These are phyloP conservation scores for Macaria liturata DNA, from an alignment of 2,888 invertebrate genomes.

Conservation along the genomic window DNA sequence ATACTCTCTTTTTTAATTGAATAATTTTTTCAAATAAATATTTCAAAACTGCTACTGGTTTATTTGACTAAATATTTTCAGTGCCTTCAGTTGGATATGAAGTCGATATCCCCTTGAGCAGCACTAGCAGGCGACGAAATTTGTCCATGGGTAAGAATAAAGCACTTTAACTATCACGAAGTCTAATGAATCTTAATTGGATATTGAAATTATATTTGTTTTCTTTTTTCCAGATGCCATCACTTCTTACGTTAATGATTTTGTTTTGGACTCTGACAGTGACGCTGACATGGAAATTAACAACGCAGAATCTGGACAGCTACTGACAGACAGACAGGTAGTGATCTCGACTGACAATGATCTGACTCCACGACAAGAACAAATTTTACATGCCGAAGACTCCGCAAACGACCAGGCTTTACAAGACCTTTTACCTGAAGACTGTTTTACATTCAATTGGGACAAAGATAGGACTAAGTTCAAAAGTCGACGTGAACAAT, in stretches of 20 bases:
- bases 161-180: constrained; percentile 3
- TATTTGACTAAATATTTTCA: constrained; percentile 2
- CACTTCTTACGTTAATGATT: constrained; percentile 1
- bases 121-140: constrained; percentile 3
- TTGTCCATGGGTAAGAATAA: constrained; percentile 2
- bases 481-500: constrained; percentile 14
- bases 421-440: constrained; percentile 4
- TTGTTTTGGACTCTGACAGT: constrained; percentile 1
- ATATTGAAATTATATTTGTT: constrained; percentile 2
- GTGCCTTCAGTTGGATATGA: constrained; percentile 3
- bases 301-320: constrained; percentile 1
- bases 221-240: constrained; percentile 1
- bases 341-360: constrained; percentile 2
- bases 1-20: constrained; percentile 2
- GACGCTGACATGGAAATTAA: constrained; percentile 1
- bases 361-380: constrained; percentile 23
- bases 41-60: constrained; percentile 3
- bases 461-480: constrained; percentile 4
- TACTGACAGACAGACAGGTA: constrained; percentile 1
- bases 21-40: constrained; percentile 3
- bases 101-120: constrained; percentile 3
- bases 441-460: constrained; percentile 24
- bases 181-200: constrained; percentile 3
- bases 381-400: constrained; percentile 28
- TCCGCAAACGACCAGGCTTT: constrained; percentile 27